phyloP scores from a whole-genome alignment of 2,797 vertebrate species.

The Sandelia bainsii region DNA sequence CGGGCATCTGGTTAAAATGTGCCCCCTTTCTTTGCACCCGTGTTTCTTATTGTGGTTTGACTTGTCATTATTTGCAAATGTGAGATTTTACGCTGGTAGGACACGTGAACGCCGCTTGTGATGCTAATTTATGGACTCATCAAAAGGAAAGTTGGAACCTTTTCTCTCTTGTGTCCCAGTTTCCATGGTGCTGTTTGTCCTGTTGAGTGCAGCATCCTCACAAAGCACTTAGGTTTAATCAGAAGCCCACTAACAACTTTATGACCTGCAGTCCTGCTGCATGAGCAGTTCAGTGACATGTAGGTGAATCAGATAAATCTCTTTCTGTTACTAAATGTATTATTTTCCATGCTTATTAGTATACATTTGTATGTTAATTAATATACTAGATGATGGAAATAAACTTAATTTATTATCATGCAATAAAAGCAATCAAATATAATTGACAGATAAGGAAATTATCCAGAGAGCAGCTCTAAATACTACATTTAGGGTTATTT shows the following conservation, averaged over 20 bases:
- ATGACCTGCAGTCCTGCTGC: slow-evolving; percentile 17
- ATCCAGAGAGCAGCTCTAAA: too few species aligned
- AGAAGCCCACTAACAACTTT: slow-evolving; percentile 52
- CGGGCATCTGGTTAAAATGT: slow-evolving; percentile 84
- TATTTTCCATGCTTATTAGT: too few species aligned
- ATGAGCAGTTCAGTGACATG: too few species aligned
- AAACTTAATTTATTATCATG: too few species aligned
- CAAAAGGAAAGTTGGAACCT: slow-evolving; percentile 64
- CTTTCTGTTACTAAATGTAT: background rate
- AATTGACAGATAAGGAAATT: too few species aligned
- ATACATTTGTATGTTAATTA: too few species aligned
- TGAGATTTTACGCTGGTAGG: slow-evolving; percentile 72
- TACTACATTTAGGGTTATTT: too few species aligned
- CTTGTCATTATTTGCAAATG: slow-evolving; percentile 83
- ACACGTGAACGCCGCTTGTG: slow-evolving; percentile 79
- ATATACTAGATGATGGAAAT: too few species aligned
- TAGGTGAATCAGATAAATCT: too few species aligned
- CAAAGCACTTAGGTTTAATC: slow-evolving; percentile 53
- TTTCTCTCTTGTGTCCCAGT: slow-evolving; percentile 29
- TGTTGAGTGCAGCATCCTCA: slow-evolving; percentile 20
- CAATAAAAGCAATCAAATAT: too few species aligned
- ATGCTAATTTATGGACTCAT: slow-evolving; percentile 82
- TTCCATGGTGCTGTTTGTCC: slow-evolving; percentile 49
- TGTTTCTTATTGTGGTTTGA: slow-evolving; percentile 78
- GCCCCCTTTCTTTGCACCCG: slow-evolving; percentile 73